These are phyloP conservation scores for Sceloporus tristichus DNA, from an alignment of 2,113 vertebrate species.

Conservation along the genomic window DNA sequence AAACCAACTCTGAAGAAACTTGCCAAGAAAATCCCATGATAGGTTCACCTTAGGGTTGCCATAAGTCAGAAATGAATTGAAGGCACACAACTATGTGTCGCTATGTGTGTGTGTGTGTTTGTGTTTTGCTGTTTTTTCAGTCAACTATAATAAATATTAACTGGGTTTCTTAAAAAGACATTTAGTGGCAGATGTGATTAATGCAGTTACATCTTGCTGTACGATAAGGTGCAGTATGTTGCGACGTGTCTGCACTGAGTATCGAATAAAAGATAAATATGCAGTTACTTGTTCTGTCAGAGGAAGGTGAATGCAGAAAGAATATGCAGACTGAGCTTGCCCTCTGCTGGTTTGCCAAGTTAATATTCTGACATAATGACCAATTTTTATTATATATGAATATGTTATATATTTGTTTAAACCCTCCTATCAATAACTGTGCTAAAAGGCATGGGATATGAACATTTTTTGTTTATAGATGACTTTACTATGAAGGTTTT, in stretches of 20 bases:
- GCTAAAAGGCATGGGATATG: neutral
- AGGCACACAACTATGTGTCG: no score
- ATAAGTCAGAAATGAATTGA: no score
- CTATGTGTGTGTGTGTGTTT: neutral
- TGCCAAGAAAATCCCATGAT: no score
- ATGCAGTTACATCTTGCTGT: constrained; percentile 38
- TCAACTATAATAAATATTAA: constrained; percentile 43
- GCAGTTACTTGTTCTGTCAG: constrained; percentile 11
- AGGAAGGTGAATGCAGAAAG: neutral
- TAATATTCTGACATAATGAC: constrained; percentile 50
- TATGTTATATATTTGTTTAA: neutral
- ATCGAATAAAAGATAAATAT: constrained; percentile 58
- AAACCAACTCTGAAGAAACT: no score
- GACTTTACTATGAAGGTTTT: neutral
- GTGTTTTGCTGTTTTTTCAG: constrained; percentile 40
- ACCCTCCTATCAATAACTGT: neutral
- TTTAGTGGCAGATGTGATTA: constrained; percentile 34
- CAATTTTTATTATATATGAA: neutral
- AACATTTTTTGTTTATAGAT: neutral
- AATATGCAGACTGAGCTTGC: constrained; percentile 76
- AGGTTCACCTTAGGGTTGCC: no score
- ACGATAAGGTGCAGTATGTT: constrained; percentile 35
- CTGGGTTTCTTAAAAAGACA: constrained; percentile 43
- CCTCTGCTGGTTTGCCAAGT: constrained; percentile 79
- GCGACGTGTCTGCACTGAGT: constrained; percentile 43